Evolutionary conservation across 2,797 vertebrate species (phyloP).

Genomic region (Corythornis leucogaster): DNA sequence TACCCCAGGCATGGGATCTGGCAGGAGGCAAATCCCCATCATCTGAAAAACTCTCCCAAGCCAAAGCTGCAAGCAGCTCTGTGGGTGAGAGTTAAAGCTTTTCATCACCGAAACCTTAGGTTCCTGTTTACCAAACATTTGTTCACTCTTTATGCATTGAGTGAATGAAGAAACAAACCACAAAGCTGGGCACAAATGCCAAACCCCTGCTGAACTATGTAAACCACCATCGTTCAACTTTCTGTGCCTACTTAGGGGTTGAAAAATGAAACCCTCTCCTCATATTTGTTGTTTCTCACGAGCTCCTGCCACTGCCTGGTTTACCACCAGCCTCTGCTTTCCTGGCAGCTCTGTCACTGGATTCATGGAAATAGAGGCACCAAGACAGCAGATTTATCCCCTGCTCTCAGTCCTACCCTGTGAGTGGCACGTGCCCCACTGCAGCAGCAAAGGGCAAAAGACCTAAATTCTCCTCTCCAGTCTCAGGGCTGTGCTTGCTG

Average conservation of each 20-base stretch:
- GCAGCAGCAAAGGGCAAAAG: background rate
- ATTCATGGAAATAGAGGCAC: background rate
- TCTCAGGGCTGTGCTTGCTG: background rate
- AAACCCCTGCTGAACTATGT: slow-evolving; percentile 5
- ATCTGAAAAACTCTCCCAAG: slow-evolving; percentile 33
- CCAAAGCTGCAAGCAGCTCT: slow-evolving; percentile 20
- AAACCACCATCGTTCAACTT: slow-evolving; percentile 8
- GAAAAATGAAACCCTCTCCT: background rate
- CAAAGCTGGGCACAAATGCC: slow-evolving; percentile 24
- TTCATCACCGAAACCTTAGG: slow-evolving; percentile 40
- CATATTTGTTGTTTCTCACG: background rate
- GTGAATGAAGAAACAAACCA: slow-evolving; percentile 51
- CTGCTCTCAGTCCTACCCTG: background rate
- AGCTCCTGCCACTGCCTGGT: background rate
- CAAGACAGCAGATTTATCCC: background rate
- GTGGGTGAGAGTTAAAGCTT: slow-evolving; percentile 35
- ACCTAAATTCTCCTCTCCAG: background rate
- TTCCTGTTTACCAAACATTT: slow-evolving; percentile 74
- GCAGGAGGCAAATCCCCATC: background rate
- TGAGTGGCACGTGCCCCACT: accelerated
- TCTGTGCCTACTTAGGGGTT: background rate
- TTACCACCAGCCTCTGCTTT: background rate
- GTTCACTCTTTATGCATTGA: slow-evolving; percentile 27
- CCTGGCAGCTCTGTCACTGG: background rate
- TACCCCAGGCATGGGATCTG: background rate